phyloP scores from a whole-genome alignment of 2,113 vertebrate genomes.

The Syngnathus floridae region DNA sequence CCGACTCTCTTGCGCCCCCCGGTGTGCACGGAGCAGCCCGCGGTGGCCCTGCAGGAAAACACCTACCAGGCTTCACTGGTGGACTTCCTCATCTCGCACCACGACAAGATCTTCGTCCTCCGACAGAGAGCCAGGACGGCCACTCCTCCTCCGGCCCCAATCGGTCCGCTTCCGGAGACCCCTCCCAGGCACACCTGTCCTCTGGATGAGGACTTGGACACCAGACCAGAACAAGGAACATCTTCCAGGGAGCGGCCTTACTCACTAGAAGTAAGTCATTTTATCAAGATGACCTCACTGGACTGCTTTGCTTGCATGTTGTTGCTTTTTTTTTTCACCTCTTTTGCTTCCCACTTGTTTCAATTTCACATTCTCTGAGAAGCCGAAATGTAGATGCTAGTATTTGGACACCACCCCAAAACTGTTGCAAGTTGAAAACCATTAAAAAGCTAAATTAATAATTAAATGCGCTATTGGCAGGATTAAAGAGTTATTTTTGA shows the following conservation, averaged over 20 bases:
- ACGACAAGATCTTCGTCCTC: conserved; percentile 74
- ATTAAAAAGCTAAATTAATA: not conserved
- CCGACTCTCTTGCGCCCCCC: conserved; percentile 81
- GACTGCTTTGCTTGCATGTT: conserved; percentile 33
- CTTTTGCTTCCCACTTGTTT: conserved; percentile 9
- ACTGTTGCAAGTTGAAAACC: too few relatives aligned
- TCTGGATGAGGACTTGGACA: conserved; percentile 21
- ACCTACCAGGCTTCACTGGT: conserved; percentile 81
- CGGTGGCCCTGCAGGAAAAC: conserved; percentile 78
- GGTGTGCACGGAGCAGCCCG: conserved; percentile 63
- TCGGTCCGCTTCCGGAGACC: conserved; percentile 41
- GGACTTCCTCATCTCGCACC: conserved; percentile 83
- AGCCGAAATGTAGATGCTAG: not conserved
- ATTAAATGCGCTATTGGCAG: not conserved
- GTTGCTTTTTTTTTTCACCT: not conserved
- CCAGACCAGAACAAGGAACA: conserved; percentile 23
- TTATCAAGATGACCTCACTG: conserved; percentile 41
- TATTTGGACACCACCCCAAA: not conserved
- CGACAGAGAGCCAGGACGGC: conserved; percentile 43
- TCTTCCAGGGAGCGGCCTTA: conserved; percentile 55
- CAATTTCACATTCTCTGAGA: not conserved
- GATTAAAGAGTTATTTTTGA: too few relatives aligned
- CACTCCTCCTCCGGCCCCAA: conserved; percentile 53
- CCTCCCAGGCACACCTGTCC: conserved; percentile 42
- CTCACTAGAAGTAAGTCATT: conserved; percentile 66